Evolutionary conservation across 2,888 invertebrate species (phyloP).

Genomic region (Gastrophysa polygoni): DNA sequence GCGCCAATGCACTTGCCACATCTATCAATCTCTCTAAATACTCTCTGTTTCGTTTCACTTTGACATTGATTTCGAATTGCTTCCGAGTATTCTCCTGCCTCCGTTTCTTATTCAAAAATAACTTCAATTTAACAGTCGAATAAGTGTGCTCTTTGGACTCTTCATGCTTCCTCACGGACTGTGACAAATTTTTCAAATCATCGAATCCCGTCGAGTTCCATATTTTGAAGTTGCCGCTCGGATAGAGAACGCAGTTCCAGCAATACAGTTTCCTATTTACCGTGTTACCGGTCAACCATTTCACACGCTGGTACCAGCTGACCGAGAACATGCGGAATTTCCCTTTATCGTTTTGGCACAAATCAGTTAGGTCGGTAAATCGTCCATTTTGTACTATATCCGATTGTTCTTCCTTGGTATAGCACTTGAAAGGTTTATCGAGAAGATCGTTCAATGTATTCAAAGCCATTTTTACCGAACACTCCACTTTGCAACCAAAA

Average conservation of each 20-base stretch:
- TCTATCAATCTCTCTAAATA: slow-evolving; percentile 25
- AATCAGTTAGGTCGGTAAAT: slow-evolving; percentile 18
- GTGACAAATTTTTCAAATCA: slow-evolving; percentile 23
- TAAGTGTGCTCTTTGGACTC: slow-evolving; percentile 24
- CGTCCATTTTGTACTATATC: slow-evolving; percentile 19
- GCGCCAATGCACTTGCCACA: slow-evolving; percentile 12
- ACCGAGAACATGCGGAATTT: slow-evolving; percentile 18
- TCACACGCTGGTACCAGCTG: slow-evolving; percentile 23
- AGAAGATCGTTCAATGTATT: slow-evolving; percentile 17
- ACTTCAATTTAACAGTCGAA: slow-evolving; percentile 22
- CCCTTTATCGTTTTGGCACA: slow-evolving; percentile 25
- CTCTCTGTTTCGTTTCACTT: slow-evolving; percentile 21
- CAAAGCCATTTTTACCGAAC: slow-evolving; percentile 13
- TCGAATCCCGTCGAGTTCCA: slow-evolving; percentile 24
- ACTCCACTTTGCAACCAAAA: neutral
- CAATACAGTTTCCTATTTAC: slow-evolving; percentile 19
- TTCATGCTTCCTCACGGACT: slow-evolving; percentile 24
- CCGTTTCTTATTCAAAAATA: slow-evolving; percentile 15
- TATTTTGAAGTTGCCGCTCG: slow-evolving; percentile 11
- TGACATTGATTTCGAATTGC: slow-evolving; percentile 13
- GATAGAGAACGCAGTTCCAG: slow-evolving; percentile 22
- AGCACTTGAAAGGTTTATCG: slow-evolving; percentile 19
- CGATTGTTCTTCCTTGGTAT: slow-evolving; percentile 18
- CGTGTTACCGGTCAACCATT: slow-evolving; percentile 19
- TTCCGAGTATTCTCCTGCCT: neutral